Base-by-base conservation (phyloP, 2,113 vertebrate species). In the Columbina picui region DNA sequence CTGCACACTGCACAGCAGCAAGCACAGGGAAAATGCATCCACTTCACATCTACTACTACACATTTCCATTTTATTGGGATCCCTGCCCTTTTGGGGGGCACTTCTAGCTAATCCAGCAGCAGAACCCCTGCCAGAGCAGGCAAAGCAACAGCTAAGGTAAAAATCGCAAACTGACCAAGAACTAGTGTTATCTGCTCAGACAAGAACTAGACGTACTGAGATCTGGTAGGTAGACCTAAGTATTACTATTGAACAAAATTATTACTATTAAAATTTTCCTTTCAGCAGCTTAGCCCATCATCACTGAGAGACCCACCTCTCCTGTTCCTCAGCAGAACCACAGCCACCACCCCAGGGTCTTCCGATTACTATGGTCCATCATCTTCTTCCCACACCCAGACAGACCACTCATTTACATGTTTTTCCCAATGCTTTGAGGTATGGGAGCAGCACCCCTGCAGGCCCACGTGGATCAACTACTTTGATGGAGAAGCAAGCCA, bases 81-180 rank as follows among this genome's bases (percentile, higher is more conserved):
- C 49, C 30, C 47, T 23, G 19, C 41, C 13, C 10, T 47, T 68
- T 64, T 53, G 29, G 0, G 12, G 2, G 6, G 14, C 0, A 3
- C 7, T 68, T 39, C 23, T 53, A 69, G n/a, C 21, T 68, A 83
- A 64, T 52, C n/a, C 61, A 61, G 36, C 30, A 73, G 23, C 50
- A 78, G 67, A 80, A 86, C 5, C 5, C 15, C 47, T 67, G 17
- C 32, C 50, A 5, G 1, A 10, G 32, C 50, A 63, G 27, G 56
- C 30, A 55, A 82, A 75, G 26, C 71, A 96, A 36, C 32, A 86
- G n/a, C 53, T 67, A 68, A 81, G 52, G n/a, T 38, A 74, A 93
- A 94, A 87, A 55, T 86, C 64, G 87, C 47, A 74, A 70, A 59
- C 0, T 14, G 32, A 68, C 64, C 5, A 71, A 93, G 84, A 75